Evolutionary conservation across 2,113 vertebrate genomes (phyloP).

Genomic region (Lathamus discolor): DNA sequence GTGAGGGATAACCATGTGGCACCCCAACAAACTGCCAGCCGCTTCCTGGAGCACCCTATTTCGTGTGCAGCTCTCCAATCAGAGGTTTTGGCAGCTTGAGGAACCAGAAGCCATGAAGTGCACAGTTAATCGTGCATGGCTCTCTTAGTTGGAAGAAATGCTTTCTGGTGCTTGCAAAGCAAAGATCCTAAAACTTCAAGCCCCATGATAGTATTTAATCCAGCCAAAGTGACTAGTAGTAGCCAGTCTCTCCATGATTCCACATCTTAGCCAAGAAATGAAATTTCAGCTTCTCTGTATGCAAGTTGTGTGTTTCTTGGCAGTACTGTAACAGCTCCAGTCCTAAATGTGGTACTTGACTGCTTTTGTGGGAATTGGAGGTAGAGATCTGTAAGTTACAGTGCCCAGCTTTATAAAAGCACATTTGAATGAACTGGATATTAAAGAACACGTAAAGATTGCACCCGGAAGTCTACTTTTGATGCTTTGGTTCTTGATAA

Average conservation of each 20-base stretch:
- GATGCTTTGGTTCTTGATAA: neutral
- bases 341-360: neutral
- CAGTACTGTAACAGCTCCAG: neutral
- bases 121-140: constrained; percentile 37
- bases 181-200: neutral
- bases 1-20: neutral
- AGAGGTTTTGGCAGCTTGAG: constrained; percentile 45
- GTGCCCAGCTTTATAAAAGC: neutral
- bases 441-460: neutral
- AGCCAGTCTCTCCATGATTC: neutral
- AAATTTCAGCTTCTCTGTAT: neutral
- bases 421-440: neutral
- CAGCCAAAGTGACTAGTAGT: neutral
- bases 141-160: constrained; percentile 19
- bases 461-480: neutral
- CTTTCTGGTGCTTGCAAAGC: neutral
- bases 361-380: neutral
- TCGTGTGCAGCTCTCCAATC: neutral
- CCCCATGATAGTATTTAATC: neutral
- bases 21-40: neutral
- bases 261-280: neutral
- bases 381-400: neutral
- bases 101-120: constrained; percentile 14
- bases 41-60: neutral
- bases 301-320: neutral